phyloP scores from a whole-genome alignment of 2,113 vertebrate species.

The Thunnus thynnus region DNA sequence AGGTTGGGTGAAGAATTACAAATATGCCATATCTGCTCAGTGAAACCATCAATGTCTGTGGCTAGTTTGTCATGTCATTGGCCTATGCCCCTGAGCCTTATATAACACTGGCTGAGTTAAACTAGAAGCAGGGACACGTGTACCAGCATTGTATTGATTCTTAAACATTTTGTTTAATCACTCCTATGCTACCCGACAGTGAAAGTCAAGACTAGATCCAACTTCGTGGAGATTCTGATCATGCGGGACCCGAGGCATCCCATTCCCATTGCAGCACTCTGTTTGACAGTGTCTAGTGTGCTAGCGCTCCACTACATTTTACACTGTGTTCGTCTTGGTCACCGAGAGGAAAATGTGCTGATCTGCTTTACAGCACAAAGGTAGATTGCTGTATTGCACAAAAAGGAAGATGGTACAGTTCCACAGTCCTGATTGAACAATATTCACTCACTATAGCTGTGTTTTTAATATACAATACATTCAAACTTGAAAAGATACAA shows the following conservation, averaged over 20 bases:
- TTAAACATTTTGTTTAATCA: slow-evolving; percentile 2
- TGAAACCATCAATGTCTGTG: background rate
- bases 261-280: background rate
- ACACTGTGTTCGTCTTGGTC: background rate
- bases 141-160: slow-evolving; percentile 10
- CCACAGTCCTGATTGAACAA: background rate
- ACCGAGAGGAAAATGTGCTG: slow-evolving; percentile 3
- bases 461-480: background rate
- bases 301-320: background rate
- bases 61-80: slow-evolving; percentile 3
- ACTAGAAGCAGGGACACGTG: background rate
- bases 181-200: background rate
- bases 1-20: slow-evolving; percentile 2
- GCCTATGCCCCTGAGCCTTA: background rate
- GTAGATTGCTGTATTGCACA: background rate
- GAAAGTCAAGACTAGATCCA: background rate
- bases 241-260: background rate
- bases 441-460: background rate
- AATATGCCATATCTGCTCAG: slow-evolving; percentile 3
- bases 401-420: background rate
- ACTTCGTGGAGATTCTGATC: background rate
- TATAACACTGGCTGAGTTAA: slow-evolving; percentile 4
- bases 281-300: background rate
- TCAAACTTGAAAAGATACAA: too few species aligned
- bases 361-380: background rate